Conservation (phyloP, 2,888 invertebrate species). For the Dyspetes luteomarginatus region DNA sequence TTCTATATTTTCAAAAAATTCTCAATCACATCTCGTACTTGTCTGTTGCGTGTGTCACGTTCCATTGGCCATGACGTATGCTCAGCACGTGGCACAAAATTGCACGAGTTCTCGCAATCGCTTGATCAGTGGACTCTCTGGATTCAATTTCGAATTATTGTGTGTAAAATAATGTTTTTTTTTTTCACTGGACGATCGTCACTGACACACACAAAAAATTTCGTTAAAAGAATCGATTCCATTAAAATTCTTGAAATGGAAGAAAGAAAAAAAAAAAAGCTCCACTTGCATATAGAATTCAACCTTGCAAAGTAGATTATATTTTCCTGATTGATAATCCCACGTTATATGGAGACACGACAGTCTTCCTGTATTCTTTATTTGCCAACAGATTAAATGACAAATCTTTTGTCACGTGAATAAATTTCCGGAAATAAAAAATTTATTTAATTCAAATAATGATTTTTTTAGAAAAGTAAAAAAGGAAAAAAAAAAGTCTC, state of each 20-base stretch:
- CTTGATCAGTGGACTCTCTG: slow-evolving; percentile 50
- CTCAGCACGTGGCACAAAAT: slow-evolving; percentile 59
- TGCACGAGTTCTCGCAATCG: slow-evolving; percentile 69
- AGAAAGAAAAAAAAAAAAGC: neutral
- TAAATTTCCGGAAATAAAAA: neutral
- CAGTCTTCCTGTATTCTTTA: neutral
- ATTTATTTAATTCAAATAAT: no score
- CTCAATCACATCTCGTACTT: neutral
- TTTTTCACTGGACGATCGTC: slow-evolving; percentile 1
- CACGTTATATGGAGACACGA: neutral
- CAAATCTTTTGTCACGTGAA: neutral
- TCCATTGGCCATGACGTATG: slow-evolving; percentile 60
- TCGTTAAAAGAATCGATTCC: no score
- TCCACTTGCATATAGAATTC: neutral
- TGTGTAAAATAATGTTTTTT: neutral
- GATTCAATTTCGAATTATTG: slow-evolving; percentile 1
- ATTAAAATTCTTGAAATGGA: no score
- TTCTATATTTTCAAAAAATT: no score
- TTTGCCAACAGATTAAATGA: neutral
- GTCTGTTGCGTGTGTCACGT: slow-evolving; percentile 37
- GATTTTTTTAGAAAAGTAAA: neutral
- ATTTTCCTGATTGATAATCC: neutral
- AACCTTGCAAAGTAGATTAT: neutral
- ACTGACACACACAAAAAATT: neutral
- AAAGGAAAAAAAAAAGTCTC: neutral